Evolutionary conservation across 1,140 invertebrate genomes (phyloP), one percentile per base, ranked within the genome.

Genomic region (Archegozetes longisetosus): DNA sequence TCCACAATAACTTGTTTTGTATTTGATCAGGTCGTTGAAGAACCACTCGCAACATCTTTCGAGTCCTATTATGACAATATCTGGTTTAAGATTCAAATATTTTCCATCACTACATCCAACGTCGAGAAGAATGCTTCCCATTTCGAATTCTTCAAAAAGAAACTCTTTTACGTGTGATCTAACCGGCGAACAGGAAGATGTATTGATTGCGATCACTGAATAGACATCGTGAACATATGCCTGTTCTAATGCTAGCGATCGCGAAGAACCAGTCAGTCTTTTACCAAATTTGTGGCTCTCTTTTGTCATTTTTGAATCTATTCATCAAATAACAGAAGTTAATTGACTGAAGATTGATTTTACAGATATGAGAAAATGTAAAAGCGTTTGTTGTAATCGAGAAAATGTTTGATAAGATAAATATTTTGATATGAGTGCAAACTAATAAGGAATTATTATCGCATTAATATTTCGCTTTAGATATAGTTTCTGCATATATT

Each of bases 151-250:
- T 12, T 60, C 24, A 50, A 83, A 74, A 53, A 96, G 79, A 73
- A 95, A 93, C 67, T 87, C 80, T 66, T 82, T 81, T 55, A 93
- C 86, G 17, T 64, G 50, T 9, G 61, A 46, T n/a, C 12, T 12
- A 23, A 58, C 28, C 1, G 61, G 49, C 9, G 61, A 55, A 65
- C 82, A 78, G 23, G 89, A 88, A 27, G 80, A 77, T 61, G 82
- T 80, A 62, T 82, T 80, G 40, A 69, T 70, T 63, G 84, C 85
- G 65, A 84, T 84, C 72, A 88, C 84, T 69, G 91, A 84, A 76
- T 94, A 95, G 55, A 93, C 89, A 68, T 92, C 88, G 73, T 93
- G 88, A 22, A 95, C 91, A 73, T 94, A 93, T 56, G 87, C 85
- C 73, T 88, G 84, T 77, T 94, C 90, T 68, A 93, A 78, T 66